Percentiles rank a stretch among this genome's conserved stretches.
phyloP scores from a whole-genome alignment of 2,797 vertebrate species.

The Sparidentex hasta region DNA sequence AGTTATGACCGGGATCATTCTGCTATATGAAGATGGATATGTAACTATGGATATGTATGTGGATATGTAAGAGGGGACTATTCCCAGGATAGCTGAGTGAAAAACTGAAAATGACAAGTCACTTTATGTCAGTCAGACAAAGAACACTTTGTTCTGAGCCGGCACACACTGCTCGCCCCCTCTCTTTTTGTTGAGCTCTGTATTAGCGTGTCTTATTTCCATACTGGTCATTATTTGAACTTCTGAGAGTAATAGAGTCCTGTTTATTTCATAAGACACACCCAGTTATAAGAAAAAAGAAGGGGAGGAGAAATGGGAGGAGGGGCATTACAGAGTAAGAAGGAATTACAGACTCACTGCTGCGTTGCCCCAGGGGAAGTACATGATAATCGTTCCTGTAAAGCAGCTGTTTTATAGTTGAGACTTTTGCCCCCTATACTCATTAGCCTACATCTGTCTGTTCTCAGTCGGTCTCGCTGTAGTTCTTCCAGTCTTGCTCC shows the following conservation, averaged over 20 bases:
- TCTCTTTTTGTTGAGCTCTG: neutral
- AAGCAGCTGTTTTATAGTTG: neutral
- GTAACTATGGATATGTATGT: no score
- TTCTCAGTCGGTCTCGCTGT: neutral
- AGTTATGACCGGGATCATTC: no score
- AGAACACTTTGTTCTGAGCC: constrained; percentile 10
- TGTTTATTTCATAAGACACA: neutral
- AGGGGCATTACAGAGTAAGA: neutral
- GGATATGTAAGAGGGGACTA: no score
- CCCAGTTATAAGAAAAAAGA: neutral
- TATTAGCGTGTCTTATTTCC: no score
- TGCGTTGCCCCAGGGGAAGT: neutral
- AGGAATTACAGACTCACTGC: neutral
- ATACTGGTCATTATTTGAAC: neutral
- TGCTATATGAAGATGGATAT: no score
- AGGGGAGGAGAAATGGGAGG: constrained; percentile 8
- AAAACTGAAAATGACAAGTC: no score
- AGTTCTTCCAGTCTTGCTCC: neutral
- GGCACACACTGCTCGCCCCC: neutral
- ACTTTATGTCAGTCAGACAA: neutral
- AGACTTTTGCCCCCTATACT: no score
- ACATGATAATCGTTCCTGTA: neutral
- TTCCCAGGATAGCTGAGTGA: neutral
- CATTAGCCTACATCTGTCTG: neutral
- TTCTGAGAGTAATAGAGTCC: neutral